phyloP scores from a whole-genome alignment of 2,113 vertebrate genomes.

The Scytalopus superciliaris region DNA sequence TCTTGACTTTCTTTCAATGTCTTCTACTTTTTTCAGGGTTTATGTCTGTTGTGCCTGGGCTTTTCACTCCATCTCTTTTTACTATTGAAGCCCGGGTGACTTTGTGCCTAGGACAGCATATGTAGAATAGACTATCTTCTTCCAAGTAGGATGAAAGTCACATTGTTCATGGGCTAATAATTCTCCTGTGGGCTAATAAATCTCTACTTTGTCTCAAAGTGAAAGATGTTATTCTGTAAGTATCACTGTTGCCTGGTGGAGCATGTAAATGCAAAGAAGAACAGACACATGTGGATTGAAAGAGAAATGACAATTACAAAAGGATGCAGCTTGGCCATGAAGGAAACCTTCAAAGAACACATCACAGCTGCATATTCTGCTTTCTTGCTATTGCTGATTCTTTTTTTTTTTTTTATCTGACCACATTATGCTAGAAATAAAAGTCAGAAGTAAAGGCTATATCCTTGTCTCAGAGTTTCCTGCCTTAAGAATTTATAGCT shows the following conservation, averaged over 20 bases:
- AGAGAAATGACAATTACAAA: neutral
- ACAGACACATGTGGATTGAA: neutral
- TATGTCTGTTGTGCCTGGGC: neutral
- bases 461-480: neutral
- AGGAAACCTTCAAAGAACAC: neutral
- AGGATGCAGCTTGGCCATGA: neutral
- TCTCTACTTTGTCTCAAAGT: neutral
- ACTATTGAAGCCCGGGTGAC: neutral
- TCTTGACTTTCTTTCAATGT: neutral
- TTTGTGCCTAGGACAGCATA: neutral
- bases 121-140: neutral
- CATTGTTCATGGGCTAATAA: neutral
- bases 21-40: neutral
- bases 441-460: neutral
- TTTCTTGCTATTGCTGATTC: neutral
- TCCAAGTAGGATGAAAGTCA: neutral
- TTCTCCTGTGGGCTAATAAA: neutral
- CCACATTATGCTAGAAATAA: neutral
- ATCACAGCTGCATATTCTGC: neutral
- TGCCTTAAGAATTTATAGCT: neutral
- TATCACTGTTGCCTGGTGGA: neutral
- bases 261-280: neutral
- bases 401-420: neutral
- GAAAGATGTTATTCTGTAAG: neutral
- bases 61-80: neutral